Base-by-base conservation (phyloP, 2,113 vertebrate genomes). In the Muntiacus muntjak region DNA sequence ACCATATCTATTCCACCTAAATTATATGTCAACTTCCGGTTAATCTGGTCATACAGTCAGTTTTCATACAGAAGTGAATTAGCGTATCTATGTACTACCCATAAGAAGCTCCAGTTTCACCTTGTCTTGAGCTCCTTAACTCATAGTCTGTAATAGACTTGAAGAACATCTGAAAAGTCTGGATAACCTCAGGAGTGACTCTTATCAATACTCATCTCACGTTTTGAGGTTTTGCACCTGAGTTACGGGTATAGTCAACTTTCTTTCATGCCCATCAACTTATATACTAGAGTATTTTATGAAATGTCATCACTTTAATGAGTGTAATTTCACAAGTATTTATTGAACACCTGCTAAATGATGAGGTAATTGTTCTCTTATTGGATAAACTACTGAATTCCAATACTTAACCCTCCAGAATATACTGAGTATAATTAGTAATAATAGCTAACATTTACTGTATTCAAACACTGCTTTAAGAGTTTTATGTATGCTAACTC, bases 361-460 rank as follows among this genome's bases (percentile, higher is more conserved):
- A 67, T 89, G 26, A 74, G 11, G 19, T 93, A 71, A 81, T 52
- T 74, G 25, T 85, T 94, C 23, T 89, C 8, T 93, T 60, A 89
- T 30, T 83, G 40, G 21, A 28, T 83, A 25, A 60, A 93, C 52
- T 84, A 36, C 43, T 50, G 40, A 92, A 57, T 76, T 91, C 13
- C 54, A 89, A 47, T 93, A 91, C 64, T 40, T 28, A 55, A 90
- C 92, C 67, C 76, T 78, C 15, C n/a, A 74, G 67, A 86, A 21
- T 76, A 30, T 64, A 52, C 64, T 79, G 33, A 91, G 7, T 36
- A 13, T 82, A 76, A 94, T 89, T 92, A 90, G n/a, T 96, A 94
- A 54, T 36, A 89, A 85, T 28, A 92, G 58, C 88, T 86, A 81
- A 47, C 36, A 40, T 47, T 89, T 89, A 33, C n/a, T 91, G 5